Percentiles rank a stretch among this genome's conserved stretches.
Conservation (phyloP, 2,797 vertebrate species). For the Enteromius anoplus region DNA sequence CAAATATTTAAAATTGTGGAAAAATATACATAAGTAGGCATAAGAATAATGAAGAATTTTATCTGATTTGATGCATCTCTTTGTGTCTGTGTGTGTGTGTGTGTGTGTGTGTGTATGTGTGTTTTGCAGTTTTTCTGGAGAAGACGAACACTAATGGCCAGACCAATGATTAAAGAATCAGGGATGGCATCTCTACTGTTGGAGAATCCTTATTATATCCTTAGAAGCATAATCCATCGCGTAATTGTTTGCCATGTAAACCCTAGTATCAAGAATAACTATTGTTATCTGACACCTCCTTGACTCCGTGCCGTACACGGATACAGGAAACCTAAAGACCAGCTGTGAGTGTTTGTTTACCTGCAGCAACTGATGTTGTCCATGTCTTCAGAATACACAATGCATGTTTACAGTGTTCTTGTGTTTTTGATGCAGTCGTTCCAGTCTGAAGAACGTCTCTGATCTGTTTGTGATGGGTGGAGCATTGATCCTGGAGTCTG, state of each 20-base stretch:
- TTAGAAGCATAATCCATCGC: constrained; percentile 62
- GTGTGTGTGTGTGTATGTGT: no score
- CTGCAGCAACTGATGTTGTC: neutral
- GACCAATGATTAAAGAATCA: constrained; percentile 97
- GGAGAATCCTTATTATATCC: constrained; percentile 99
- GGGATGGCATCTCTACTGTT: constrained; percentile 93
- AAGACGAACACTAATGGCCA: constrained; percentile 91
- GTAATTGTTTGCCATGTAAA: neutral
- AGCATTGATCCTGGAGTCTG: constrained; percentile 93
- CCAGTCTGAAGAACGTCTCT: constrained; percentile 94
- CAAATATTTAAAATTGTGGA: neutral
- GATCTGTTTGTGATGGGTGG: constrained; percentile 99
- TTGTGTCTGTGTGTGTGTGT: no score
- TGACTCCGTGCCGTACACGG: constrained; percentile 46
- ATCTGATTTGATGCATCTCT: neutral
- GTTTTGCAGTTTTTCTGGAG: constrained; percentile 90
- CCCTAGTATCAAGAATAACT: neutral
- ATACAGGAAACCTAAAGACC: constrained; percentile 58
- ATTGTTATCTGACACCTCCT: constrained; percentile 32
- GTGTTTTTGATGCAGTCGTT: constrained; percentile 80
- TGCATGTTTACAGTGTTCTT: neutral
- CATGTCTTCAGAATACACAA: neutral
- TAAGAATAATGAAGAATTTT: neutral
- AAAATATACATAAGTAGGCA: neutral
- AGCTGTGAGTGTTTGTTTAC: constrained; percentile 48